Base-by-base conservation (phyloP, 2,113 vertebrate genomes). In the Anguilla japonica region DNA sequence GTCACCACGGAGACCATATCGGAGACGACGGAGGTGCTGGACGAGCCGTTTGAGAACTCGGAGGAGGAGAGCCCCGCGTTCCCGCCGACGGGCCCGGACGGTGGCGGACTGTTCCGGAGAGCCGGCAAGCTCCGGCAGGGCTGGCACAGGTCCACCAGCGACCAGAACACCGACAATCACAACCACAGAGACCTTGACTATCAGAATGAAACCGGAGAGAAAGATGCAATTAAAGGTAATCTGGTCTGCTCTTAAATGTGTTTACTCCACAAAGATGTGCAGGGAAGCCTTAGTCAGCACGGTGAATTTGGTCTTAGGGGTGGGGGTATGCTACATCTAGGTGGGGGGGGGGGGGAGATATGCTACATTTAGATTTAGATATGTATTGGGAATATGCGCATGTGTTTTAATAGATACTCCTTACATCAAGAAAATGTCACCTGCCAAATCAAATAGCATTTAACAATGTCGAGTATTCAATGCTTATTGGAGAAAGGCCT, bases 1-100 rank as follows among this genome's bases (percentile, higher is more conserved):
- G 98, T 99, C 8, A 99, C 98, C 71, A 99, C 98, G 0, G 98
- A 99, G 94, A 99, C 98, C 16, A 99, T 99, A 92, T 99, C 98
- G 0, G 98, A 99, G 93, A 99, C 97, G 0, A 99, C 98, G 0
- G 98, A 99, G 92, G 98, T 99, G 67, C 90, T 99, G 91, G 96
- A 98, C 41, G 98, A 99, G 93, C 98, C 98, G 0, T 98, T 99
- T 63, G 97, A 99, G 92, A 96, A 99, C 93, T 99, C 97, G 0
- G 98, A 98, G 9, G 96, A 98, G 18, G 97, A 98, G 87, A 94
- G 94, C 34, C 96, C 97, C 2, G 96, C 97, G 95, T 97, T 96
- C 0, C 96, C 96, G 88, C 93, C 96, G 91, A 95, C 97, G 83
- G 96, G 95, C 86, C 96, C 22, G 16, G 26, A 67, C 39, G 39